Evolutionary conservation across 2,113 vertebrate species (phyloP).

Genomic region (Lycaon pictus): DNA sequence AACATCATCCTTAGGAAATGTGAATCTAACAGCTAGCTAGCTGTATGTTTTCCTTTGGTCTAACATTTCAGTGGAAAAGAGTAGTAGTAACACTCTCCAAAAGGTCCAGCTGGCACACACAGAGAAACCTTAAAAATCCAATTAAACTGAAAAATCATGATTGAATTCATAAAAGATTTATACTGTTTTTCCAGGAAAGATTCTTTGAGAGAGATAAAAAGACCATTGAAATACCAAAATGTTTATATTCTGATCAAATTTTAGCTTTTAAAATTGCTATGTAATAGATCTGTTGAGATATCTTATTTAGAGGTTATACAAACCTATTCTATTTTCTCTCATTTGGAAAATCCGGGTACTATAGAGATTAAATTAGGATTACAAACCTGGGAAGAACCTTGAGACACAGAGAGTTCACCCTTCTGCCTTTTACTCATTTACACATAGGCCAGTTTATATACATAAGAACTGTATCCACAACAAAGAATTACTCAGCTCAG

Average conservation of each 20-base stretch:
- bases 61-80: neutral
- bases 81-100: neutral
- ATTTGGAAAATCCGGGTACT: constrained; percentile 2
- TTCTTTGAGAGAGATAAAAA: neutral
- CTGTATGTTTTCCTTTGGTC: neutral
- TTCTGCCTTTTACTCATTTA: neutral
- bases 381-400: neutral
- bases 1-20: constrained; percentile 45
- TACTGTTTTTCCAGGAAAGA: constrained; percentile 31
- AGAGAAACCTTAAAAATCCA: constrained; percentile 3
- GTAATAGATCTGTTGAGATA: neutral
- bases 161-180: constrained; percentile 36
- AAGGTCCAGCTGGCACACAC: neutral
- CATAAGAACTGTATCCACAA: neutral
- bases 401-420: neutral
- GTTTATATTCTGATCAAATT: neutral
- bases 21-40: neutral
- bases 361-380: neutral
- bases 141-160: constrained; percentile 23
- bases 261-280: constrained; percentile 7
- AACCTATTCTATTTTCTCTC: neutral
- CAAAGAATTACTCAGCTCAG: neutral
- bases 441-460: neutral
- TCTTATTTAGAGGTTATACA: neutral
- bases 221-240: neutral